Percentiles rank a stretch among this genome's conserved stretches.
phyloP scores from a whole-genome alignment of 2,113 vertebrate genomes.

The Calidris pygmaea region DNA sequence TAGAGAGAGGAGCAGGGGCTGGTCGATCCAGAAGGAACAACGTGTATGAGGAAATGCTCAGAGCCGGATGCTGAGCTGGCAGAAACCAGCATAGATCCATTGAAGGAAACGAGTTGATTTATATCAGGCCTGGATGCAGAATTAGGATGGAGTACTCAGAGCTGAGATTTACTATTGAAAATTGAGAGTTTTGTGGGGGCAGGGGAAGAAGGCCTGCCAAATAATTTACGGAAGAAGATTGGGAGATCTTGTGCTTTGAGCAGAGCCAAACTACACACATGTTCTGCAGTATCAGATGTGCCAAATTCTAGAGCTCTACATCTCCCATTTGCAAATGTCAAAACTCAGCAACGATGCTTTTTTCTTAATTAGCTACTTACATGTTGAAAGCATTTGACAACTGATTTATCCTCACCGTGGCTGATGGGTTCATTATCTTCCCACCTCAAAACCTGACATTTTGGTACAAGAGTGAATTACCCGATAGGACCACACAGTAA shows the following conservation, averaged over 20 bases:
- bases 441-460: neutral
- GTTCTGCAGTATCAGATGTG: neutral
- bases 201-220: slow-evolving; percentile 14
- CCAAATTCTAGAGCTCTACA: neutral
- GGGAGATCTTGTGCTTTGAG: neutral
- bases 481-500: neutral
- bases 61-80: neutral
- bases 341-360: neutral
- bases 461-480: neutral
- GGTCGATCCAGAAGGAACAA: neutral
- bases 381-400: neutral
- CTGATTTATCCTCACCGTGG: neutral
- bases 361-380: neutral
- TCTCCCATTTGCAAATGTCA: neutral
- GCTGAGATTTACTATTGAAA: slow-evolving; percentile 18
- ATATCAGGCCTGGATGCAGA: neutral
- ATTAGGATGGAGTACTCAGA: neutral
- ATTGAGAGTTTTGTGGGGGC: neutral
- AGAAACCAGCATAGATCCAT: neutral
- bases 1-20: neutral
- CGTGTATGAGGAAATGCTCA: fast-evolving
- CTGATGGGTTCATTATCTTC: neutral
- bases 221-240: neutral
- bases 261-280: slow-evolving; percentile 6
- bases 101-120: slow-evolving; percentile 9